Base-by-base conservation (phyloP, 2,888 invertebrate genomes). In the Ochropleura leucogaster region DNA sequence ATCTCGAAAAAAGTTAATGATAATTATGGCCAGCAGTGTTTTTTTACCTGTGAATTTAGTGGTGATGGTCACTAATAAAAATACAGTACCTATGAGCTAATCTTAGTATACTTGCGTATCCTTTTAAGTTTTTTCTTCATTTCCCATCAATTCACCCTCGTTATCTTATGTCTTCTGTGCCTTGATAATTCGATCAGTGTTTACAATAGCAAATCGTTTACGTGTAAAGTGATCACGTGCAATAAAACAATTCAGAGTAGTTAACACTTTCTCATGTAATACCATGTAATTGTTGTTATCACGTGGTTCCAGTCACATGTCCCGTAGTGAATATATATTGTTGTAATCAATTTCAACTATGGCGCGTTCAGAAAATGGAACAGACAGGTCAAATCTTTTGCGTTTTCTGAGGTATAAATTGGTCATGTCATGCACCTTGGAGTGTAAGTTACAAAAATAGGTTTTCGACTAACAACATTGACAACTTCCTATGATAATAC, bases 231-330 rank as follows among this genome's bases (percentile, higher is more conserved):
- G 42, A 85, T 69, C 66, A 80, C 72, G 76, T 77, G 80, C 71
- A n/a, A 4, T 71, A 62, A 74, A 60, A 80, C 74, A 74, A 77
- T 86, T 77, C 47, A 68, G 6, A 10, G 44, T 53, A 46, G 49
- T 64, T 60, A 10, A 73, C 64, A 68, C 71, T 83, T 86, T 86
- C 77, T 74, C 77, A 80, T 66, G 30, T 73, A 74, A 68, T 72
- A 79, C 59, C 47, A 59, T 74, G 63, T 77, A 76, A 80, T 75
- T 78, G 73, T 63, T 30, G 20, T n/a, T 20, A 42, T 67, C 75
- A 86, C 84, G 75, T 84, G 74, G 49, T 49, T 60, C 7, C 51
- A 20, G 63, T 65, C 73, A 75, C 67, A 65, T 73, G 69, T 47
- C 62, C 60, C 47, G 68, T 68, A 57, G 49, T 60, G 18, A 68